Percentiles rank a stretch among this genome's conserved stretches.
Evolutionary conservation across 2,797 vertebrate species (phyloP).

Genomic region (Alca torda): DNA sequence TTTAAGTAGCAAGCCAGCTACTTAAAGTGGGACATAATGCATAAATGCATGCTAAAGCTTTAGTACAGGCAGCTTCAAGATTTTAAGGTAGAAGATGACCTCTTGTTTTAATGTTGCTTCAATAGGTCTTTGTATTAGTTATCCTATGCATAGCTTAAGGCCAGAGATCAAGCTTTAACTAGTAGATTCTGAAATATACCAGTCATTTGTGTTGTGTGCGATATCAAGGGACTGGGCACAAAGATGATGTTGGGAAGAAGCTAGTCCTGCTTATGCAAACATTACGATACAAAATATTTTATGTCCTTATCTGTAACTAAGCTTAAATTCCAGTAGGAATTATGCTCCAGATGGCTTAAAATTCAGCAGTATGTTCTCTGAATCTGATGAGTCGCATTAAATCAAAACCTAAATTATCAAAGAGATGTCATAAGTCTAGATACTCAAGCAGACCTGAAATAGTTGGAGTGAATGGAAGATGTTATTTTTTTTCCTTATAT

Average conservation of each 20-base stretch:
- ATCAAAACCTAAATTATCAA: slow-evolving; percentile 8
- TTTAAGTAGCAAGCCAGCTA: background rate
- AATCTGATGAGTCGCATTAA: slow-evolving; percentile 2
- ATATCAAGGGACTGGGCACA: background rate
- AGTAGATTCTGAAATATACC: background rate
- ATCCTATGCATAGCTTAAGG: background rate
- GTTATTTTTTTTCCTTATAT: background rate
- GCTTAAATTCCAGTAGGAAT: background rate
- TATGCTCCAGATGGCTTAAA: slow-evolving; percentile 20
- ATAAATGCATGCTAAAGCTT: background rate
- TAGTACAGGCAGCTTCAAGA: background rate
- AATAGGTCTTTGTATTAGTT: background rate
- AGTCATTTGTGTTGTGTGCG: background rate
- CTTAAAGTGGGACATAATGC: background rate
- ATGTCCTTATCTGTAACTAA: background rate
- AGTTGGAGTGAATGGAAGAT: background rate
- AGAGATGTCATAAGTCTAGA: background rate
- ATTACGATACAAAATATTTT: background rate
- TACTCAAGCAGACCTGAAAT: background rate
- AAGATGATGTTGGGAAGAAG: background rate
- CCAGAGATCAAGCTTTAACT: background rate
- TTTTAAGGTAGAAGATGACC: background rate
- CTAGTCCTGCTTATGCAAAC: background rate
- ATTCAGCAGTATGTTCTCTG: background rate
- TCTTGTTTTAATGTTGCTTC: background rate